These are phyloP conservation scores for Oscheius sp. DNA, from an alignment of 1,140 invertebrate species.

Conservation along the genomic window DNA sequence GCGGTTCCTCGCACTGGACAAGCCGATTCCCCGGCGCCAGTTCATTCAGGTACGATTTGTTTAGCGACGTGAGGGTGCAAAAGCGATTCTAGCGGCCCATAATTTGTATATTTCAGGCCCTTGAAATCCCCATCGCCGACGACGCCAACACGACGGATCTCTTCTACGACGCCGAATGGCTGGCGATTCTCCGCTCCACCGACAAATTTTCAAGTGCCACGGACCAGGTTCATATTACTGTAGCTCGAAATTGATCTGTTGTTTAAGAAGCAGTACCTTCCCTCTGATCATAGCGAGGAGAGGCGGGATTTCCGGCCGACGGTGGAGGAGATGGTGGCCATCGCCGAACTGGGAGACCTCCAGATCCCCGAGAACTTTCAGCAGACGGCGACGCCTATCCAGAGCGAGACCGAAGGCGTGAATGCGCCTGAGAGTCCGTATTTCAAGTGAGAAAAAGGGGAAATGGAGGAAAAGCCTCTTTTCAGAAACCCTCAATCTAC, in stretches of 20 bases:
- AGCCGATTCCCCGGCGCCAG: slow-evolving; percentile 81
- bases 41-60: slow-evolving; percentile 74
- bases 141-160: slow-evolving; percentile 26
- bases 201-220: slow-evolving; percentile 36
- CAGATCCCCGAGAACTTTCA: slow-evolving; percentile 74
- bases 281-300: slow-evolving; percentile 17
- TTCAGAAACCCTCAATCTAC: slow-evolving; percentile 79
- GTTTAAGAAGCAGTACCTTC: slow-evolving; percentile 33
- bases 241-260: neutral
- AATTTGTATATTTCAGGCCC: slow-evolving; percentile 15
- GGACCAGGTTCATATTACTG: neutral
- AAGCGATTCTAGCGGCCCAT: neutral
- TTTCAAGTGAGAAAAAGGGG: no score
- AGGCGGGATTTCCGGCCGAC: slow-evolving; percentile 75
- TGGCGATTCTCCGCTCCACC: slow-evolving; percentile 36
- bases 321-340: slow-evolving; percentile 71
- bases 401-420: slow-evolving; percentile 11
- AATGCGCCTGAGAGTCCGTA: no score
- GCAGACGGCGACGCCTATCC: slow-evolving; percentile 70
- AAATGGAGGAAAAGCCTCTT: no score
- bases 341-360: slow-evolving; percentile 69
- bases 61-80: no score
- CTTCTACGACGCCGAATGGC: slow-evolving; percentile 41
- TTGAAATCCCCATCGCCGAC: slow-evolving; percentile 20
- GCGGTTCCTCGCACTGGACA: slow-evolving; percentile 90